phyloP scores from a whole-genome alignment of 2,888 invertebrate genomes.

The Galeopsomyia nigrocyanea region DNA sequence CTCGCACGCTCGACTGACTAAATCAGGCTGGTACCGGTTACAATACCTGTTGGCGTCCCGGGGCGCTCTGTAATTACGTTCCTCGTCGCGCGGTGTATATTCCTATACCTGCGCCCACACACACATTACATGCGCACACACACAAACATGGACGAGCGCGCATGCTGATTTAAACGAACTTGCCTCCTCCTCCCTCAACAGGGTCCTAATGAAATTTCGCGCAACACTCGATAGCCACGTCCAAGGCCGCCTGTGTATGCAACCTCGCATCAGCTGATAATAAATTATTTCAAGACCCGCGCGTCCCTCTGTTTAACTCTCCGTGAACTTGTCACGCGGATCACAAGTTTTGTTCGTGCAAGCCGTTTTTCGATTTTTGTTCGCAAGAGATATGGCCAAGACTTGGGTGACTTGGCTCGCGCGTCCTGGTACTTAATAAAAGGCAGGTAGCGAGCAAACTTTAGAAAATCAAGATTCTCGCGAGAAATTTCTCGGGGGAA shows the following conservation, averaged over 20 bases:
- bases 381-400: not conserved
- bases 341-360: no score
- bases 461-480: slow-evolving; percentile 8
- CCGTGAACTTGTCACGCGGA: not conserved
- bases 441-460: slow-evolving; percentile 38
- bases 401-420: not conserved
- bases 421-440: slow-evolving; percentile 36
- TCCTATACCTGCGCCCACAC: no score
- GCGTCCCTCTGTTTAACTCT: slow-evolving; percentile 1
- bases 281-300: slow-evolving; percentile 11
- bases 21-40: slow-evolving; percentile 27
- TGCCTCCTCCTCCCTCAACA: slow-evolving; percentile 12
- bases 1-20: not conserved
- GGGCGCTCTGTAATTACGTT: slow-evolving; percentile 25
- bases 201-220: slow-evolving; percentile 36
- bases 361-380: not conserved
- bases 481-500: slow-evolving; percentile 40
- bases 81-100: not conserved
- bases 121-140: no score
- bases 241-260: not conserved
- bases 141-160: not conserved
- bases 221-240: not conserved
- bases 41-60: slow-evolving; percentile 6
- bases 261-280: not conserved
- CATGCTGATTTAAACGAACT: slow-evolving; percentile 18